Evolutionary conservation across 92 coral and sea anemone species (phyloP).

Genomic region (Palythoa grandis): DNA sequence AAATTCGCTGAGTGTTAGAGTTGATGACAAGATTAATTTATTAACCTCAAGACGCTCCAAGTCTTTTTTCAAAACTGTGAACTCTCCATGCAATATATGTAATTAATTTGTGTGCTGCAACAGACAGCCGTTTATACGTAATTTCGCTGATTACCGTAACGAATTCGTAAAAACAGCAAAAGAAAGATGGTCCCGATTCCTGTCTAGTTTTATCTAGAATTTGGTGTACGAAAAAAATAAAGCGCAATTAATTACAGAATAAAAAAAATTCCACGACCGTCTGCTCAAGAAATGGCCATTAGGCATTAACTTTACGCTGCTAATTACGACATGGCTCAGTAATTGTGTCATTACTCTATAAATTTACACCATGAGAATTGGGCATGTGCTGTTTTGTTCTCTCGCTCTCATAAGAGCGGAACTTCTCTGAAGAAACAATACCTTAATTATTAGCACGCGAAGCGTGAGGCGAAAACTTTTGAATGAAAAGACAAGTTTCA

Average conservation of each 20-base stretch:
- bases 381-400: conserved; percentile 40
- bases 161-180: background rate
- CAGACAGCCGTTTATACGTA: background rate
- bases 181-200: background rate
- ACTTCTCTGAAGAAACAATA: conserved; percentile 25
- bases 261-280: background rate
- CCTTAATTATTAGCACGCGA: background rate
- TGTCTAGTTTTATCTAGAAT: background rate
- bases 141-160: background rate
- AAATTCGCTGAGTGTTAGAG: conserved; percentile 21
- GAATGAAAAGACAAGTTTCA: conserved; percentile 13
- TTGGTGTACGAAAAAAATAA: background rate
- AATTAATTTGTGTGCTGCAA: background rate
- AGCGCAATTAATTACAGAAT: background rate
- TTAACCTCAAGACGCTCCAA: conserved; percentile 5
- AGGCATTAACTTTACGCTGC: background rate
- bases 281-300: background rate
- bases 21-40: conserved; percentile 27
- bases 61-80: background rate
- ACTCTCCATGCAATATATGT: background rate
- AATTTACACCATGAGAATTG: conserved; percentile 32
- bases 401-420: conserved; percentile 1
- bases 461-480: conserved; percentile 10
- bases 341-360: conserved; percentile 31
- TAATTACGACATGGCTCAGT: conserved; percentile 6